Conservation (phyloP, 53 echinoderm and acorn worm genomes). For the Temnopleurus reevesii region DNA sequence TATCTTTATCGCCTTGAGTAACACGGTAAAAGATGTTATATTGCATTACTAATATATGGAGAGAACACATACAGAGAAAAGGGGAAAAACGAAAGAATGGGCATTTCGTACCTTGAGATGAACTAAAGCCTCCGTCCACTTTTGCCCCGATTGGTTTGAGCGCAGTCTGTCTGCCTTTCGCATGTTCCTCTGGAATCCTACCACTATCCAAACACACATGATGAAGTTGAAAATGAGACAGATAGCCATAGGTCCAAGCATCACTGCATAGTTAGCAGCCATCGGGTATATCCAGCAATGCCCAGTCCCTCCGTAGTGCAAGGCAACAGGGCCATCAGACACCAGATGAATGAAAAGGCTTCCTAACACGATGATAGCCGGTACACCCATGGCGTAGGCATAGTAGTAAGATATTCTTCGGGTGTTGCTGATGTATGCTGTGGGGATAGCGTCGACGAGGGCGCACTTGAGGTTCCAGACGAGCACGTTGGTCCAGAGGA, state of each 20-base stretch:
- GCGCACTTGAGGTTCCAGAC: constrained; percentile 58
- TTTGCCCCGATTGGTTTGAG: neutral
- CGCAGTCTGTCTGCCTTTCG: neutral
- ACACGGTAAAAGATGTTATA: too few species aligned
- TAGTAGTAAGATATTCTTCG: neutral
- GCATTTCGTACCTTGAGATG: neutral
- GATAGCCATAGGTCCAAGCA: constrained; percentile 27
- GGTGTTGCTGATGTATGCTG: neutral
- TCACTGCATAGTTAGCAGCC: constrained; percentile 9
- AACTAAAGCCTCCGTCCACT: neutral
- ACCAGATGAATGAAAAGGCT: neutral
- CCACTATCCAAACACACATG: neutral
- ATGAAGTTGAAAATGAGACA: constrained; percentile 15
- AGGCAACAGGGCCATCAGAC: neutral
- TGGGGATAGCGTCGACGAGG: neutral
- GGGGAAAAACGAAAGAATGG: too few species aligned
- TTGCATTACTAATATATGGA: too few species aligned
- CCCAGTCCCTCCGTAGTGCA: constrained; percentile 43
- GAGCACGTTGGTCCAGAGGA: constrained; percentile 59
- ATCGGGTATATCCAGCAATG: constrained; percentile 40
- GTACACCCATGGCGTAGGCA: neutral
- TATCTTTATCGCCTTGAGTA: too few species aligned
- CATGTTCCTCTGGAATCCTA: constrained; percentile 7
- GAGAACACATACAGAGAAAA: too few species aligned
- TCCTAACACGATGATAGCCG: neutral